Percentiles rank a stretch among this genome's conserved stretches.
Evolutionary conservation across 2,113 vertebrate species (phyloP).

Genomic region (Labeo rohita): DNA sequence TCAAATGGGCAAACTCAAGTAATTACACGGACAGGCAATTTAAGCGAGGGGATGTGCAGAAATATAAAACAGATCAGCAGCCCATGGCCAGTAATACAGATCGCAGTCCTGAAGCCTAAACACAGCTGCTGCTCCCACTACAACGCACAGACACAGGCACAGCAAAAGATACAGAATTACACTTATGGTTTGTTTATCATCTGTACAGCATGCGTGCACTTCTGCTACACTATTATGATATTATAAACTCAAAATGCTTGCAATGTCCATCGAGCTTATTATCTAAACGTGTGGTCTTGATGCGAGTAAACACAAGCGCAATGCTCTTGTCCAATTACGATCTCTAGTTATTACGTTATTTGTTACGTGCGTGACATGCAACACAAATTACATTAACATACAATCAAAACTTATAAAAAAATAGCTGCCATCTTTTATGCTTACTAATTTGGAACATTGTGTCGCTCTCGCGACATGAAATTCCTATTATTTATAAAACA

Average conservation of each 20-base stretch:
- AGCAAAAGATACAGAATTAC: background rate
- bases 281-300: background rate
- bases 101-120: slow-evolving; percentile 34
- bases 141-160: background rate
- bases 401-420: background rate
- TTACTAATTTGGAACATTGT: background rate
- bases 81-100: background rate
- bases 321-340: background rate
- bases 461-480: background rate
- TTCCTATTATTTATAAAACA: background rate
- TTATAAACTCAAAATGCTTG: background rate
- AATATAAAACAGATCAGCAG: slow-evolving; percentile 80
- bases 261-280: background rate
- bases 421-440: background rate
- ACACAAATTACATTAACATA: background rate
- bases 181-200: background rate
- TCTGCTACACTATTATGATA: background rate
- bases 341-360: background rate
- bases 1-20: slow-evolving; percentile 92
- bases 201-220: background rate
- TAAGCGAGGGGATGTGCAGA: slow-evolving; percentile 85
- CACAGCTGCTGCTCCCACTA: background rate
- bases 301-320: background rate
- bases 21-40: slow-evolving; percentile 95
- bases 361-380: background rate